Percentiles rank a stretch among this genome's conserved stretches.
These are phyloP conservation scores for Dermolepida albohirtum DNA, from an alignment of 2,888 invertebrate species.

Conservation along the genomic window DNA sequence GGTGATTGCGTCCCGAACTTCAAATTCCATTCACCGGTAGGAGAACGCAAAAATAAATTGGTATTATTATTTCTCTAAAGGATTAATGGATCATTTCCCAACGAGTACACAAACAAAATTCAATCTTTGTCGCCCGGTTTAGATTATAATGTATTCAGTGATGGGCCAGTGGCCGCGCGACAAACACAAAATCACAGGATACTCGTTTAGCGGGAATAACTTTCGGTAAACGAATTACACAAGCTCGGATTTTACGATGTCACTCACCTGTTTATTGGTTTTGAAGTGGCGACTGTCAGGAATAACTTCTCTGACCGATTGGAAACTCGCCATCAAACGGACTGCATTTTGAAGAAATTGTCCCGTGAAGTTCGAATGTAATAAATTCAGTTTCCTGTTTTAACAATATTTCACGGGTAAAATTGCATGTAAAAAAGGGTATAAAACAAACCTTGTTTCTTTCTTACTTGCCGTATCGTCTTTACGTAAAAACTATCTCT, in stretches of 20 bases:
- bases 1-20: too few relatives aligned
- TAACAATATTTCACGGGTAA: not conserved
- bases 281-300: slow-evolving; percentile 34
- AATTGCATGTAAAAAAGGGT: too few relatives aligned
- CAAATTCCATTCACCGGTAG: too few relatives aligned
- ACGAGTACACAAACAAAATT: slow-evolving; percentile 11
- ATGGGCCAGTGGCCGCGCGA: slow-evolving; percentile 52
- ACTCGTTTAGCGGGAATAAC: slow-evolving; percentile 54
- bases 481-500: too few relatives aligned
- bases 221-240: slow-evolving; percentile 52
- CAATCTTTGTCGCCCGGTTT: slow-evolving; percentile 22
- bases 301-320: slow-evolving; percentile 24
- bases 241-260: slow-evolving; percentile 47
- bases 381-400: slow-evolving; percentile 15
- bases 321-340: slow-evolving; percentile 23
- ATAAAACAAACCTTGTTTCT: too few relatives aligned
- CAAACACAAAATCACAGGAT: slow-evolving; percentile 54
- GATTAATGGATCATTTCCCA: slow-evolving; percentile 31
- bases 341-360: slow-evolving; percentile 18
- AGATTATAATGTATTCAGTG: slow-evolving; percentile 48
- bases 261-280: slow-evolving; percentile 51
- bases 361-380: not conserved
- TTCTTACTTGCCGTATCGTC: too few relatives aligned
- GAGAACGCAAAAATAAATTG: not conserved
- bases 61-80: slow-evolving; percentile 18